Base-by-base conservation (phyloP, 2,113 vertebrate species). In the Lipophrys pholis region DNA sequence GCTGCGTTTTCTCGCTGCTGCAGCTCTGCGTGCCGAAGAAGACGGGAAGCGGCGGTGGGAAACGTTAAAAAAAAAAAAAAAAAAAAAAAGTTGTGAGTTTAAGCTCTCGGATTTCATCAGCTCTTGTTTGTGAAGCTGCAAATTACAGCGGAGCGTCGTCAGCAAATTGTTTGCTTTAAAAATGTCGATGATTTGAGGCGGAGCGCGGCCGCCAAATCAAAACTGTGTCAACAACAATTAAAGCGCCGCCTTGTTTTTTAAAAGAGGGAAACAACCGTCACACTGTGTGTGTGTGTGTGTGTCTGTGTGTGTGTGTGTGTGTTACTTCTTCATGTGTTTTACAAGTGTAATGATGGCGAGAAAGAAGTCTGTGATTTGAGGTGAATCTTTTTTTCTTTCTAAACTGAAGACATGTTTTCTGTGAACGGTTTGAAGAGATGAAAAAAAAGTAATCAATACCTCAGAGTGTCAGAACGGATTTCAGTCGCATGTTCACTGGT, bases 371-470 rank as follows among this genome's bases (percentile, higher is more conserved):
- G 48, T 74, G 57, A 84, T 78, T 59, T 73, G 51, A 59, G 56
- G 46, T 8, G 5, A 83, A 57, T 83, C 6, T 81, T 60, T 87
- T 61, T 91, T 84, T 84, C 55, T 88, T 30, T 30, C 21, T 86
- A 73, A 89, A 76, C 46, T 39, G 35, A 11, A 73, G 76, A 66
- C 67, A 58, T 63, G 68, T 86, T 80, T 86, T 49, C 74, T 82
- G 60, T 30, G 56, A 69, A 59, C 42, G 53, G 40, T 85, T 81
- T 75, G 73, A 80, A 54, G 64, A 72, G 61, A 80, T 74, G 45
- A 85, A 39, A 61, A 75, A 86, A 39, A 61, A 75, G 85, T 45
- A 88, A 90, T 89, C 83, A 92, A 87, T 88, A 58, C 87, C 36
- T 30, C 21, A 30, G n/a, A n/a, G 21, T 30, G 21, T 30, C 21